Conservation (phyloP, 2,797 vertebrate species). For the Spinus pinus region DNA sequence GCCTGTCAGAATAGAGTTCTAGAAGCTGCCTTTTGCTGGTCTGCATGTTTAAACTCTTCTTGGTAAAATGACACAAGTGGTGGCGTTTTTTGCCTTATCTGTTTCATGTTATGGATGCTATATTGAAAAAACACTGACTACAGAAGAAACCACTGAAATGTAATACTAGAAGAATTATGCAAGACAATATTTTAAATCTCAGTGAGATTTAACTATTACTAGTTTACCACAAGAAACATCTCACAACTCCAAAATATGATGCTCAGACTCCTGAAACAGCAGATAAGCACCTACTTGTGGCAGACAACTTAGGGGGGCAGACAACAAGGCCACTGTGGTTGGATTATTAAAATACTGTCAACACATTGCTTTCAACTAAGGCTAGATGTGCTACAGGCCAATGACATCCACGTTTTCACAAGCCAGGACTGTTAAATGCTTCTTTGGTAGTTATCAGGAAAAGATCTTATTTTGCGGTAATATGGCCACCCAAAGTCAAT, state of each 20-base stretch:
- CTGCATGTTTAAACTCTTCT: background rate
- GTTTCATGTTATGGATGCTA: background rate
- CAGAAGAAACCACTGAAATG: background rate
- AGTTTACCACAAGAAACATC: background rate
- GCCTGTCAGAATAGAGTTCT: background rate
- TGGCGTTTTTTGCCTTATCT: background rate
- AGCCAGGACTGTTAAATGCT: background rate
- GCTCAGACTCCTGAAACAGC: background rate
- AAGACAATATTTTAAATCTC: background rate
- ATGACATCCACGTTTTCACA: background rate
- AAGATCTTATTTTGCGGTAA: slow-evolving; percentile 35
- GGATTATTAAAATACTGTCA: background rate
- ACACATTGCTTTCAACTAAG: background rate
- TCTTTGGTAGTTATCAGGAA: background rate
- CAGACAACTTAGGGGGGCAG: background rate
- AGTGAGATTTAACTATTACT: background rate
- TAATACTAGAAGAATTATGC: background rate
- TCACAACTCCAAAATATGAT: background rate
- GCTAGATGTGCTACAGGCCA: background rate
- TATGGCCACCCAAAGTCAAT: slow-evolving; percentile 39
- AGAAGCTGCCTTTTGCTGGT: background rate
- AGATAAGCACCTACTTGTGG: background rate
- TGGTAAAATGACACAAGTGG: background rate
- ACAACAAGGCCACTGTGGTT: background rate
- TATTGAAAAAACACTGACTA: background rate